phyloP scores from a whole-genome alignment of 2,888 invertebrate genomes.

The Noctua comes region DNA sequence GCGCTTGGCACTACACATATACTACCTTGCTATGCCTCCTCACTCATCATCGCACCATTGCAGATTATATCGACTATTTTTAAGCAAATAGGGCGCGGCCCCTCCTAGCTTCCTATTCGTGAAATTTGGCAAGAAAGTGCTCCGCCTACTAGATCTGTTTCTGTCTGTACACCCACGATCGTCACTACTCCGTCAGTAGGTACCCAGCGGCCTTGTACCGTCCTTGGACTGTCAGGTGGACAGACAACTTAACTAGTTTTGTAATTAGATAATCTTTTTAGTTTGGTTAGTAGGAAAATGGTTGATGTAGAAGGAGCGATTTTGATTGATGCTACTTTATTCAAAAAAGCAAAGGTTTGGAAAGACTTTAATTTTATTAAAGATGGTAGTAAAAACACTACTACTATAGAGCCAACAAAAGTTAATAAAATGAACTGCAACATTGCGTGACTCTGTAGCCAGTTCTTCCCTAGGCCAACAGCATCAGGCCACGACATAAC shows the following conservation, averaged over 20 bases:
- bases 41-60: conserved; percentile 57
- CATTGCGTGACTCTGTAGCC: conserved; percentile 4
- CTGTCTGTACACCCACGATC: conserved; percentile 25
- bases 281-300: background rate
- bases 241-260: conserved; percentile 41
- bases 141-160: conserved; percentile 18
- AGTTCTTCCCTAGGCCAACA: conserved; percentile 46
- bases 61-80: conserved; percentile 50
- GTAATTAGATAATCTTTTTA: conserved; percentile 14
- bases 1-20: conserved; percentile 71
- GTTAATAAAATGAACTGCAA: conserved; percentile 18
- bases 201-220: conserved; percentile 17
- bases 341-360: background rate
- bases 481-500: conserved; percentile 49
- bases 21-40: conserved; percentile 59
- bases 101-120: conserved; percentile 42
- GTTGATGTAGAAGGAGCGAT: background rate
- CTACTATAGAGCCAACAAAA: conserved; percentile 1
- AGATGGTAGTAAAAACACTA: background rate
- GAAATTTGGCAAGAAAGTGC: conserved; percentile 52
- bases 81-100: conserved; percentile 59
- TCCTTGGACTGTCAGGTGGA: conserved; percentile 35
- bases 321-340: background rate
- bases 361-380: background rate
- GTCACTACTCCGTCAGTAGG: conserved; percentile 11